Evolutionary conservation across 2,797 vertebrate genomes (phyloP).

Genomic region (Aeoliscus strigatus): DNA sequence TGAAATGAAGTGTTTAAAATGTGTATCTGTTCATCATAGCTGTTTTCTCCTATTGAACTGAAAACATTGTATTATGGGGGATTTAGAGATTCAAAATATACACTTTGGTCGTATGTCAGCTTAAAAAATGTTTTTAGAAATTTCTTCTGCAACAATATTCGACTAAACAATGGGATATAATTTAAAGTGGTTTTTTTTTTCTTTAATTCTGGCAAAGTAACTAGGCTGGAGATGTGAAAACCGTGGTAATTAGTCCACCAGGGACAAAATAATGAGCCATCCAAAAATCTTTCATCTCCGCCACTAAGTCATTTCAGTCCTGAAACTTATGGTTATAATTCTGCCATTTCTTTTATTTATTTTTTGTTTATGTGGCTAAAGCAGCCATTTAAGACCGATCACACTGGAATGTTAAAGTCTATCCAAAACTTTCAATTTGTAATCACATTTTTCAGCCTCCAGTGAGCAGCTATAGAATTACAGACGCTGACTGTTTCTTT

Average conservation of each 20-base stretch:
- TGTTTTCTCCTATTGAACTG: conserved; percentile 66
- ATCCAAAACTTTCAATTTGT: conserved; percentile 49
- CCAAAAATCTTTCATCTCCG: conserved; percentile 59
- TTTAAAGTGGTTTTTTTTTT: conserved; percentile 20
- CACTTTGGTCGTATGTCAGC: conserved; percentile 16
- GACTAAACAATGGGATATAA: conserved; percentile 44
- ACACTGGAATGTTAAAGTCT: conserved; percentile 16
- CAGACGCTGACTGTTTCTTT: conserved; percentile 28
- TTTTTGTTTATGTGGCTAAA: conserved; percentile 38
- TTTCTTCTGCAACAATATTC: too few relatives aligned
- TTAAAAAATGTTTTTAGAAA: neutral
- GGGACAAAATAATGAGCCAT: conserved; percentile 63
- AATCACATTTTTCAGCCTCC: conserved; percentile 30
- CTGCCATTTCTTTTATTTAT: conserved; percentile 39
- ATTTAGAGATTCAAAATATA: conserved; percentile 63
- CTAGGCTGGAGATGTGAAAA: conserved; percentile 62
- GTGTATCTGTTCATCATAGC: conserved; percentile 63
- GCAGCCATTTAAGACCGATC: conserved; percentile 30
- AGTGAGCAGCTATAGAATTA: conserved; percentile 18
- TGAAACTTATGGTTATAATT: conserved; percentile 44
- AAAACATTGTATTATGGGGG: conserved; percentile 59
- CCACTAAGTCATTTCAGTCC: conserved; percentile 33
- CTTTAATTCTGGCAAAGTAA: conserved; percentile 57
- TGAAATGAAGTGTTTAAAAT: conserved; percentile 48
- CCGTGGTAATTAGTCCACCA: conserved; percentile 68